Conservation (phyloP, 2,797 vertebrate genomes). For the Pantherophis vulpinus region DNA sequence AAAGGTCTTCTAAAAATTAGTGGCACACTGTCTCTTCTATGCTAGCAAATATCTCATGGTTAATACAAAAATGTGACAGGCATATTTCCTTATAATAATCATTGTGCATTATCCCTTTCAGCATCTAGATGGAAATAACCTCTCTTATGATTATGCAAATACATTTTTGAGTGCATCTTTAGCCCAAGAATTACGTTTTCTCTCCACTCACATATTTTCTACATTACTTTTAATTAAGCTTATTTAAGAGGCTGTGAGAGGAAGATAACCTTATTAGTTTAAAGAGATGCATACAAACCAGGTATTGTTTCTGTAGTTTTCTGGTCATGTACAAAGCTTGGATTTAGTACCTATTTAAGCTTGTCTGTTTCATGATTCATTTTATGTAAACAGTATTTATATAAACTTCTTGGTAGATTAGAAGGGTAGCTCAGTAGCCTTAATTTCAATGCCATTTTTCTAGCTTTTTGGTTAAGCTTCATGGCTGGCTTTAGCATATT, state of each 20-base stretch:
- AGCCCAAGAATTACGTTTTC: constrained; percentile 15
- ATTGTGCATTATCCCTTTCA: not conserved
- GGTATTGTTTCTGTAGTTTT: constrained; percentile 46
- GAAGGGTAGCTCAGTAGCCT: constrained; percentile 53
- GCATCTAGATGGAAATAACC: not conserved
- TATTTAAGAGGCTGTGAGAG: constrained; percentile 49
- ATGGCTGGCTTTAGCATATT: constrained; percentile 55
- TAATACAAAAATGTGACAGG: not conserved
- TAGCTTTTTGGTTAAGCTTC: constrained; percentile 59
- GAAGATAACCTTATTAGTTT: constrained; percentile 55
- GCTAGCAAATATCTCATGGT: not conserved
- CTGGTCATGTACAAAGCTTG: constrained; percentile 50
- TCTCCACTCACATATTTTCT: constrained; percentile 39
- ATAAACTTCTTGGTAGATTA: constrained; percentile 63
- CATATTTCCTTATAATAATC: not conserved
- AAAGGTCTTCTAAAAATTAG: not conserved
- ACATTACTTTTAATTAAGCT: constrained; percentile 61
- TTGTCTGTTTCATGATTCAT: constrained; percentile 55
- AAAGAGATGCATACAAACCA: constrained; percentile 48
- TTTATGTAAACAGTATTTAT: constrained; percentile 68
- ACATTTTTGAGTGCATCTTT: not conserved
- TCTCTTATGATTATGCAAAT: not conserved
- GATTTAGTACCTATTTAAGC: constrained; percentile 61
- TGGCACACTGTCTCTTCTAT: not conserved
- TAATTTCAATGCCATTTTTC: constrained; percentile 65